phyloP scores from a whole-genome alignment of 2,113 vertebrate genomes.

The Trochalopteron elliotii region DNA sequence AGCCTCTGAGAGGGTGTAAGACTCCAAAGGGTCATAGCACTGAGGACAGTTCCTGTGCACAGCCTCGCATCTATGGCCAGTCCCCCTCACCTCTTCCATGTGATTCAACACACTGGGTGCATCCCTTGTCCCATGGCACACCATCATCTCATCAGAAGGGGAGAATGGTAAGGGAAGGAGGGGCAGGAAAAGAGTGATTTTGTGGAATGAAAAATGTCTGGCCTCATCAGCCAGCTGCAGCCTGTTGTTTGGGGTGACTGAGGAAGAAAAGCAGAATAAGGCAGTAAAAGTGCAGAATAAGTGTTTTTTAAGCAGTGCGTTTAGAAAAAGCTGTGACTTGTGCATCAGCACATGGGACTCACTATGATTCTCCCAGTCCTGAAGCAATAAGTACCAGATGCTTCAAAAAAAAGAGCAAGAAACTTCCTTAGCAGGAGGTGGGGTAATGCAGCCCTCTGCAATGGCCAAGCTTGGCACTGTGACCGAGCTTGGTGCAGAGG shows the following conservation, averaged over 20 bases:
- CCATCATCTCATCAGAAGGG: background rate
- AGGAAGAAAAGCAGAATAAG: background rate
- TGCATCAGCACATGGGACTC: background rate
- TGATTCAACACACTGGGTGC: rapidly evolving
- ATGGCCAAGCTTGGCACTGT: background rate
- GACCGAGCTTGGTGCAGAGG: background rate
- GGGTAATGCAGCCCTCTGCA: background rate
- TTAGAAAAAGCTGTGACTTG: background rate
- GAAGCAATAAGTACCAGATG: background rate
- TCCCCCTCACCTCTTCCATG: background rate
- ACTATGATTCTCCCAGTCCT: background rate
- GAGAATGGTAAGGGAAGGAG: background rate
- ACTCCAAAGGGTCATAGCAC: background rate
- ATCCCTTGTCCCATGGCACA: background rate
- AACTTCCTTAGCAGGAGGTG: background rate
- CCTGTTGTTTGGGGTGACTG: background rate
- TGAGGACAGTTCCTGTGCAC: background rate
- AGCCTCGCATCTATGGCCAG: rapidly evolving
- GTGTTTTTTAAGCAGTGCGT: background rate
- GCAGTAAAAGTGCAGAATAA: background rate
- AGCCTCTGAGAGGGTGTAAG: background rate
- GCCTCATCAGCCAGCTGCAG: background rate
- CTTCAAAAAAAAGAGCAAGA: background rate
- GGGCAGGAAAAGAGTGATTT: background rate
- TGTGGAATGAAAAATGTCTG: background rate